Base-by-base conservation (phyloP, 2,797 vertebrate species). In the Mormyrops boulengeri region DNA sequence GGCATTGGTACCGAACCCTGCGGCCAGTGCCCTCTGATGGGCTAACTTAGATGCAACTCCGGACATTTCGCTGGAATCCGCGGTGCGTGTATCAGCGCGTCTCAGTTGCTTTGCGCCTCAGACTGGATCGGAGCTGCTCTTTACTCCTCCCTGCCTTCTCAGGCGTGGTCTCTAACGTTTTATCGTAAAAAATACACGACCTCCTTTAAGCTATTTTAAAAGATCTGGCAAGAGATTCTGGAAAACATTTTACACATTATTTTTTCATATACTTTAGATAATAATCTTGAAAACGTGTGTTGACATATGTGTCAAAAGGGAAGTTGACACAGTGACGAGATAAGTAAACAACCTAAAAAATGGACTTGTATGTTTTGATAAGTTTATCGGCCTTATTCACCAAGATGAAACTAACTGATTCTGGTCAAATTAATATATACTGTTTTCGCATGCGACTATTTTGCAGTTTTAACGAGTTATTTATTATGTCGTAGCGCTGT, bases 1-100 rank as follows among this genome's bases (percentile, higher is more conserved):
- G 1, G 93, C 92, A 92, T 98, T 97, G 88, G 96, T 95, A 0
- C 98, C 98, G 84, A 96, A 95, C 0, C 98, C 98, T 14, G 94
- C 92, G 8, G 97, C 96, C 89, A 92, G 47, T 44, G 95, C 97
- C 26, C 97, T 93, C 91, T 96, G 95, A 92, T 94, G 96, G 19
- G 95, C 96, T 89, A 98, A 92, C 53, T 91, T 94, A 49, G 94
- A 95, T 0, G 97, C 97, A 7, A 97, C 93, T 7, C 97, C 97
- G 0, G 96, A 95, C 97, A 98, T 98, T 90, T 38, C 93, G 77
- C 22, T 52, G 92, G 80, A 91, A 26, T 91, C 22, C 19, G 80
- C 2, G 69, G 14, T 53, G 85, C 19, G 19, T 22, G 17, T 66
- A 17, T 57, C 62, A 66, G 1, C 2, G 44, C 50, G 22, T 2